Conservation (phyloP, 2,797 vertebrate genomes). For the Acanthopagrus latus region DNA sequence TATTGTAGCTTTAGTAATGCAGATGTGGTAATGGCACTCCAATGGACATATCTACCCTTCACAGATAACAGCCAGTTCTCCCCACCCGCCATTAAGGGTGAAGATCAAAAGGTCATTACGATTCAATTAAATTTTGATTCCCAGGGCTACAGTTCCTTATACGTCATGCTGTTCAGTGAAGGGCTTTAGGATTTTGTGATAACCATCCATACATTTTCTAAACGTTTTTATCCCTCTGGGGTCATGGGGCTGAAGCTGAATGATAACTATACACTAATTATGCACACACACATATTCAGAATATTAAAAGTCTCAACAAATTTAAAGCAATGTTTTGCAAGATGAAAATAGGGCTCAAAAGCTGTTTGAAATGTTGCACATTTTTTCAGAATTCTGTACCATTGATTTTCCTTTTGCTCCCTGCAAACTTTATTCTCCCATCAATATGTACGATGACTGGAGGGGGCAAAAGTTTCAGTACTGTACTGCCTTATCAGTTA, state of each 20-base stretch:
- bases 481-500: slow-evolving; percentile 24
- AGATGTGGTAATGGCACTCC: background rate
- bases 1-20: slow-evolving; percentile 7
- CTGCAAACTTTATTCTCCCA: background rate
- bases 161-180: slow-evolving; percentile 7
- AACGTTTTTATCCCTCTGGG: background rate
- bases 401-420: background rate
- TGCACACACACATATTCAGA: background rate
- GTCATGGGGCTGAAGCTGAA: background rate
- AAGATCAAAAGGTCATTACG: slow-evolving; percentile 27
- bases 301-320: slow-evolving; percentile 4
- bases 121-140: slow-evolving; percentile 30
- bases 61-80: slow-evolving; percentile 11
- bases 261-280: background rate
- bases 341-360: background rate
- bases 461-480: slow-evolving; percentile 28
- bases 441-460: slow-evolving; percentile 44
- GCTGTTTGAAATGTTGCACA: background rate
- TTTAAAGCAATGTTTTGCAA: background rate
- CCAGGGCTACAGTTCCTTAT: slow-evolving; percentile 5
- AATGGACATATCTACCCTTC: slow-evolving; percentile 2
- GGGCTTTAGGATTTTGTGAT: slow-evolving; percentile 5
- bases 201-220: slow-evolving; percentile 22
- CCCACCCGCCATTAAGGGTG: background rate
- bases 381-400: background rate